Conservation (phyloP, 2,888 invertebrate genomes). For the Drosophila trichaetosa region DNA sequence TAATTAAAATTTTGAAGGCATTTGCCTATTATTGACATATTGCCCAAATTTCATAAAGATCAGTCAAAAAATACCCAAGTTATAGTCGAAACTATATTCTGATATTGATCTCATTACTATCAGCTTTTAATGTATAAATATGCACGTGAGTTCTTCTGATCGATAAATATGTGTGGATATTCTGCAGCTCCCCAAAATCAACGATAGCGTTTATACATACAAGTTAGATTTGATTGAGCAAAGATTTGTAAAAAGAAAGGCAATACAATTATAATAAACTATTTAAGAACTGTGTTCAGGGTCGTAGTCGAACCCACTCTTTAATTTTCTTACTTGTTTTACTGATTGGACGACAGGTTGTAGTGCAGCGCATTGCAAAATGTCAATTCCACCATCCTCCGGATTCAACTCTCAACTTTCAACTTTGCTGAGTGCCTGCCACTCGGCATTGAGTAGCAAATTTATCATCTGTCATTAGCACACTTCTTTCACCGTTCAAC, state of each 20-base stretch:
- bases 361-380: not conserved
- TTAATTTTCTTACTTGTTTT: not conserved
- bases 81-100: no score
- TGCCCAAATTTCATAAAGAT: no score
- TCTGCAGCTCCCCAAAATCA: no score
- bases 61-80: no score
- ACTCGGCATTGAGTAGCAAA: not conserved
- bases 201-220: no score
- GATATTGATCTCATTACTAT: no score
- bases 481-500: constrained; percentile 38
- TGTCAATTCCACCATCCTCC: not conserved
- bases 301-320: not conserved
- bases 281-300: not conserved
- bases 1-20: not conserved
- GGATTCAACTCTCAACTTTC: not conserved
- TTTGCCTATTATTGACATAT: not conserved
- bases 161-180: no score
- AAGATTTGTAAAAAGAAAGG: not conserved
- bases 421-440: not conserved
- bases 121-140: no score
- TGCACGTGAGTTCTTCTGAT: no score
- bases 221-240: not conserved
- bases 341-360: not conserved
- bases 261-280: not conserved
- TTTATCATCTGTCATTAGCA: constrained; percentile 13